Evolutionary conservation across 2,888 invertebrate species (phyloP), one percentile per base, ranked within the genome.

Genomic region (Latrodectus hesperus): DNA sequence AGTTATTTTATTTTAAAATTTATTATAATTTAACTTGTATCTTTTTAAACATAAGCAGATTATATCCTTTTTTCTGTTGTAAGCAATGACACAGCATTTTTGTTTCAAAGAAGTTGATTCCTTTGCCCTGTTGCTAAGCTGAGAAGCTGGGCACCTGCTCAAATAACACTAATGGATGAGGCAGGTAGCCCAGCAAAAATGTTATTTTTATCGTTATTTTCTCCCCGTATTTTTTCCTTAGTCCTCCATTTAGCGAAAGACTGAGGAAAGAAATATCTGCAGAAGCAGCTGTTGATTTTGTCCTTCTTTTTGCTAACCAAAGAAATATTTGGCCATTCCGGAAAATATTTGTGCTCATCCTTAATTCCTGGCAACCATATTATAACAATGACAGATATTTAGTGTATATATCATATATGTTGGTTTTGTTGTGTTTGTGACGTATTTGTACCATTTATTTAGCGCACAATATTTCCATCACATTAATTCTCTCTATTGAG

Each of bases 121-220:
- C 16, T 55, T 55, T 16, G 16, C 11, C 16, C 55, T 55, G 16
- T 55, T 55, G 11, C 55, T 55, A 14, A 77, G 53, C 14, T 67
- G 67, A 49, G 77, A 77, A 51, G 17, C 17, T 17, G 9, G 11
- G n/a, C 77, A 77, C 17, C 77, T 77, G 77, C 14, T 67, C 51
- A 22, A 77, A 67, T 51, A 67, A 51, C 22, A 52, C 49, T 67
- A 67, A 77, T 77, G 77, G 77, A 77, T 67, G 52, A 67, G 65
- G 67, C 67, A 77, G 67, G 77, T 52, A 67, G 52, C n/a, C 49
- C 52, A 65, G 67, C 77, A 77, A 77, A 22, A 77, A 52, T 52
- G 77, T 22, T 52, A 51, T 51, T 67, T 67, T 65, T 77, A 67
- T 77, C 49, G 68, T 77, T 77, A 77, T 77, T 67, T 55, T 55